Evolutionary conservation across 2,113 vertebrate species (phyloP).

Genomic region (Ancistrus triradiatus): DNA sequence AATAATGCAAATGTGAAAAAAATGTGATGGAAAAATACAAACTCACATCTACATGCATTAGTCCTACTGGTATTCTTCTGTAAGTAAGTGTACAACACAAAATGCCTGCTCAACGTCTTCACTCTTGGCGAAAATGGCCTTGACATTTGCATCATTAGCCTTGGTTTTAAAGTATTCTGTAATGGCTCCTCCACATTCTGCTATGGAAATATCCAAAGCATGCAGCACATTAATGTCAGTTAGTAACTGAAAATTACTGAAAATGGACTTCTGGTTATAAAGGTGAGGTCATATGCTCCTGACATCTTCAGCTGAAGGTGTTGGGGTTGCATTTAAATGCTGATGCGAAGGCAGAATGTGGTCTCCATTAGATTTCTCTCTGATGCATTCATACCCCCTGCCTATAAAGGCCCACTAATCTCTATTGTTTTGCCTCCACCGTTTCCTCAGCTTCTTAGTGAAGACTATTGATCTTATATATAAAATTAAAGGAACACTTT

Average conservation of each 20-base stretch:
- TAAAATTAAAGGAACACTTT: no score
- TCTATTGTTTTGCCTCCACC: conserved; percentile 16
- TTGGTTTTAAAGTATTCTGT: conserved; percentile 28
- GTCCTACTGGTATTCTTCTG: conserved; percentile 10
- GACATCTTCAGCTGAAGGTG: conserved; percentile 24
- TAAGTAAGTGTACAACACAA: conserved; percentile 24
- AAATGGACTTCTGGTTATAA: conserved; percentile 13
- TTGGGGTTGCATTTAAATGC: conserved; percentile 21
- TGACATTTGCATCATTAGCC: conserved; percentile 21
- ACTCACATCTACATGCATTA: conserved; percentile 15
- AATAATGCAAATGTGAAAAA: conserved; percentile 4
- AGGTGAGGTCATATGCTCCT: conserved; percentile 25
- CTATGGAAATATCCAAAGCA: conserved; percentile 32
- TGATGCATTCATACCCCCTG: background rate
- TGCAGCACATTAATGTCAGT: conserved; percentile 30
- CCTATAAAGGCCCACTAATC: background rate
- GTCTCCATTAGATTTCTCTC: conserved; percentile 4
- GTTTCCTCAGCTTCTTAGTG: conserved; percentile 34
- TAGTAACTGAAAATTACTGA: conserved; percentile 21
- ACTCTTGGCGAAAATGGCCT: conserved; percentile 23
- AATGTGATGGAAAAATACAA: background rate
- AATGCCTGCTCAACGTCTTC: conserved; percentile 18
- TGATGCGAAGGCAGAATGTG: conserved; percentile 28
- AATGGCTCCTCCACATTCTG: conserved; percentile 33
- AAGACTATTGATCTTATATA: no score